These are phyloP conservation scores for Panagrolaimus sp. DNA, from an alignment of 1,140 invertebrate species.

Conservation along the genomic window DNA sequence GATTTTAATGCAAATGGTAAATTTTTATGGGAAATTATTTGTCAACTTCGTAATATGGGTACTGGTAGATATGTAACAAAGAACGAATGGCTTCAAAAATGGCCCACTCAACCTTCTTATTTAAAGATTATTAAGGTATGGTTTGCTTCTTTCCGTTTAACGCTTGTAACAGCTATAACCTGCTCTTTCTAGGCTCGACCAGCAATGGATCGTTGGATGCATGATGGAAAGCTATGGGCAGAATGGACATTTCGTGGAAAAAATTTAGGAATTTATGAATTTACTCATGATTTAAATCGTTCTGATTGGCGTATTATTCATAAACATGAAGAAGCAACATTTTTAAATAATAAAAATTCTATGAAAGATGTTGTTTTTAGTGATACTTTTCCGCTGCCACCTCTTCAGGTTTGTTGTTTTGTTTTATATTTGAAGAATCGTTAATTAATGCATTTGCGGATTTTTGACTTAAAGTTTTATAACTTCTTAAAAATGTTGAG, in stretches of 20 bases:
- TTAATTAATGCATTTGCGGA: too few relatives aligned
- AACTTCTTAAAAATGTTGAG: too few relatives aligned
- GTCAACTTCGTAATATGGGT: constrained; percentile 45
- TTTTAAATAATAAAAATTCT: constrained; percentile 26
- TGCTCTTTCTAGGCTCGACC: constrained; percentile 43
- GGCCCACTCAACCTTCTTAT: constrained; percentile 56
- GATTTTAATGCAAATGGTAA: constrained; percentile 51
- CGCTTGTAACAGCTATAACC: too few relatives aligned
- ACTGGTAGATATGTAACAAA: constrained; percentile 46
- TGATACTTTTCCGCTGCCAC: constrained; percentile 49
- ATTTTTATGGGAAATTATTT: constrained; percentile 55
- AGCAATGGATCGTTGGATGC: constrained; percentile 55
- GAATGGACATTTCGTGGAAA: constrained; percentile 54
- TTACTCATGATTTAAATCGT: constrained; percentile 50
- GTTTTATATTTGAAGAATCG: constrained; percentile 10
- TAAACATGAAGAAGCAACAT: constrained; percentile 52
- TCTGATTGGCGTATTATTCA: constrained; percentile 54
- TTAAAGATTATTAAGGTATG: constrained; percentile 48
- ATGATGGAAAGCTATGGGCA: constrained; percentile 45
- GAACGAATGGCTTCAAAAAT: constrained; percentile 51
- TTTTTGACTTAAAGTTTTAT: too few relatives aligned
- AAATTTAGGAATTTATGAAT: constrained; percentile 54
- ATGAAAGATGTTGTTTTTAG: constrained; percentile 43
- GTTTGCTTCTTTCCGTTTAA: background rate
- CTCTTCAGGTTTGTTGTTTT: constrained; percentile 48